Percentiles rank a stretch among this genome's conserved stretches.
These are phyloP conservation scores for Thomomys bottae DNA, from an alignment of 2,113 vertebrate genomes.

Conservation along the genomic window DNA sequence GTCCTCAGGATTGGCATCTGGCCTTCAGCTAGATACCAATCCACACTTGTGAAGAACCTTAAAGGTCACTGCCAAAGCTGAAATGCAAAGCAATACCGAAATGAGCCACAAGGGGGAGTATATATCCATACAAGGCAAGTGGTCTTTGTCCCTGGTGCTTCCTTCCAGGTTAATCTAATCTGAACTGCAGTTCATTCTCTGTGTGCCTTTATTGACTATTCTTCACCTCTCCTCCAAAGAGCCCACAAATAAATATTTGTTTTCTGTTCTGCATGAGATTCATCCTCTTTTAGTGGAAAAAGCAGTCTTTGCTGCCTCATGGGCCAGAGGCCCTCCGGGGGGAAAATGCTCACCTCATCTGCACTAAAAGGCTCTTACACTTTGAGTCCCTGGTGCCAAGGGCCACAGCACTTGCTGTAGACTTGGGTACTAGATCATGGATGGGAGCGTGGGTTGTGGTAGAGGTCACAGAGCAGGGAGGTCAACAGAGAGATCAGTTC, in stretches of 20 bases:
- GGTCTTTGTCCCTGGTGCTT: not conserved
- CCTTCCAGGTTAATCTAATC: not conserved
- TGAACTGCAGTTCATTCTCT: not conserved
- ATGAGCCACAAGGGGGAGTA: not conserved
- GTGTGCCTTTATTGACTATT: not conserved
- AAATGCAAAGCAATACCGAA: not conserved
- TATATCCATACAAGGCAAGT: not conserved
- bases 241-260: not conserved
- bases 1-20: not conserved
- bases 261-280: not conserved
- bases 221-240: not conserved
- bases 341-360: not conserved
- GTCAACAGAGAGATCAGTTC: not conserved
- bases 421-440: not conserved
- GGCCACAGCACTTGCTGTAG: not conserved
- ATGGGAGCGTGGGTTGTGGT: not conserved
- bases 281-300: not conserved
- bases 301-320: not conserved
- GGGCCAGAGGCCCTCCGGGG: not conserved
- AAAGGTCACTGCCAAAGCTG: too few relatives aligned
- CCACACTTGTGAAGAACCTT: too few relatives aligned
- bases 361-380: not conserved
- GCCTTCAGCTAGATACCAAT: too few relatives aligned
- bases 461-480: not conserved
- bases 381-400: not conserved